Evolutionary conservation across 2,888 invertebrate species (phyloP), one percentile per base, ranked within the genome.

Genomic region (Drosophila kuntzei): DNA sequence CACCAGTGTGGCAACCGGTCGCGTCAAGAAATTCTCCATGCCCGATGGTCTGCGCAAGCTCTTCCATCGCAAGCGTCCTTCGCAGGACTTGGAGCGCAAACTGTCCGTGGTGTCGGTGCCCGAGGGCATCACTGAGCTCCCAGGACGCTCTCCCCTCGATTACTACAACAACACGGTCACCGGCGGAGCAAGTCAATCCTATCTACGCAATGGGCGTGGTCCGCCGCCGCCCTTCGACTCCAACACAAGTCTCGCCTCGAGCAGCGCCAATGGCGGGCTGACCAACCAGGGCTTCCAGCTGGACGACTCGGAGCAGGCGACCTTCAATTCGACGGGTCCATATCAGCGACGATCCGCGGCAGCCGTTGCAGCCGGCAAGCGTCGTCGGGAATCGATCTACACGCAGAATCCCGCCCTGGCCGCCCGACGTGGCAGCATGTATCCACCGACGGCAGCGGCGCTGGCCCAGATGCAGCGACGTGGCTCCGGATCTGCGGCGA

Each of bases 21-120:
- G 83, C 18, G 76, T 76, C 34, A 91, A 92, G 68, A 92, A 92
- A 58, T 91, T 91, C 85, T 92, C 92, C 3, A 88, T 91, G 71
- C 89, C 92, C 5, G 91, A 92, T 59, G 91, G 91, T 7, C 71
- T 92, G 16, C 91, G 90, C 6, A 89, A 85, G 51, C 69, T 92
- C 1, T 92, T 92, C 62, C 90, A 87, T 41, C 80, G 65, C 76
- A 92, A 91, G 67, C 89, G 91, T 2, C 62, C 86, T 0, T 91
- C 91, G 0, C 90, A 91, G 53, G 90, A 89, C 53, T 44, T 88
- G 46, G 83, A 87, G 25, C 90, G 91, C 9, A 92, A 91, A 51
- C 74, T 90, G 11, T 92, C 92, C 0, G 83, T 91, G 18, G 79
- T 87, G 0, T 91, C 91, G 9, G 91, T 91, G 8, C 91, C 91